Conservation (phyloP, 64 coral and sea anemone species). For the Montipora efflorescens region DNA sequence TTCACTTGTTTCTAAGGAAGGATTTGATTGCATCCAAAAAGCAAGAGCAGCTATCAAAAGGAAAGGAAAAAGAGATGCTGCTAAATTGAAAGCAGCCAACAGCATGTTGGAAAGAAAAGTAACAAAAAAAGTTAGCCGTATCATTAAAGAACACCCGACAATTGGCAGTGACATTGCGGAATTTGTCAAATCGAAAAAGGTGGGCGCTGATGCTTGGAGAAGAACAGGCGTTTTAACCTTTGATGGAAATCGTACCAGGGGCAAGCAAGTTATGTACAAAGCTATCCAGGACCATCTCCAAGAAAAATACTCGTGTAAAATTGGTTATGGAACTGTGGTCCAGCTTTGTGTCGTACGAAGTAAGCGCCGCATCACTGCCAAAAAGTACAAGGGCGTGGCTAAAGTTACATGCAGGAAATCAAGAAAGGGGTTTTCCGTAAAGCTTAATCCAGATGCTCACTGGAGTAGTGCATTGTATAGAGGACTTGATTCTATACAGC, state of each 20-base stretch:
- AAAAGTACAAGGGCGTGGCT: too few relatives aligned
- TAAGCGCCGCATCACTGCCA: too few relatives aligned
- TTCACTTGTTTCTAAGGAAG: too few relatives aligned
- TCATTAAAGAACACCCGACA: too few relatives aligned
- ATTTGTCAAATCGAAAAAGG: slow-evolving; percentile 52
- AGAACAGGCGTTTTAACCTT: slow-evolving; percentile 33
- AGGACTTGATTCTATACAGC: slow-evolving; percentile 5
- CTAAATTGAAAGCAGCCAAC: slow-evolving; percentile 28
- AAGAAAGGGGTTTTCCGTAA: neutral
- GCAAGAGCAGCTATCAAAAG: slow-evolving; percentile 20
- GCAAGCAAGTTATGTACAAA: slow-evolving; percentile 21
- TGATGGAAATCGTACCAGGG: neutral
- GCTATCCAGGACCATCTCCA: slow-evolving; percentile 41
- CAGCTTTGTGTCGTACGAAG: slow-evolving; percentile 16
- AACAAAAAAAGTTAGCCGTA: too few relatives aligned
- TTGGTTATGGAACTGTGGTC: slow-evolving; percentile 50
- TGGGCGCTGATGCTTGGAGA: slow-evolving; percentile 44
- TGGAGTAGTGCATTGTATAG: slow-evolving; percentile 10
- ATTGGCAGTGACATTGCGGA: slow-evolving; percentile 28
- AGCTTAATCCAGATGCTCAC: neutral
- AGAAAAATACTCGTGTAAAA: slow-evolving; percentile 17
- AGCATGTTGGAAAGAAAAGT: slow-evolving; percentile 13
- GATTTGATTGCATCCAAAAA: neutral
- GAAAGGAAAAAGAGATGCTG: slow-evolving; percentile 49
- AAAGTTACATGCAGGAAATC: slow-evolving; percentile 14